phyloP scores from a whole-genome alignment of 1,140 invertebrate genomes.

The Ceratina japonica region DNA sequence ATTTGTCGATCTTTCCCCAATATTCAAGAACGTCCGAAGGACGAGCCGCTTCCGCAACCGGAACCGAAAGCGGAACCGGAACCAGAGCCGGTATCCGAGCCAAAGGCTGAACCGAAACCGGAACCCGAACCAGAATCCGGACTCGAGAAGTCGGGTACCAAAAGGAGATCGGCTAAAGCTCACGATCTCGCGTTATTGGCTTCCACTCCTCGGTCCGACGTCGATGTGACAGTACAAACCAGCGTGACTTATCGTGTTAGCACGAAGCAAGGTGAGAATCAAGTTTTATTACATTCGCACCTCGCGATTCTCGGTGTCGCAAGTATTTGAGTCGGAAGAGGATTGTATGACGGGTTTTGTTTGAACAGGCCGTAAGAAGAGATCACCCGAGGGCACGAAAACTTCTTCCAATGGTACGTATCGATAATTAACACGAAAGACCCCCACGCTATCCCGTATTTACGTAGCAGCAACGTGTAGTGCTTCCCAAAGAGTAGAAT shows the following conservation, averaged over 20 bases:
- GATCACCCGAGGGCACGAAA: conserved; percentile 58
- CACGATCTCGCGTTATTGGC: conserved; percentile 49
- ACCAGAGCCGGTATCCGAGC: conserved; percentile 66
- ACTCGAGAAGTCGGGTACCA: conserved; percentile 71
- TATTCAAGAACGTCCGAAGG: conserved; percentile 77
- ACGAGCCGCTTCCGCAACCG: conserved; percentile 73
- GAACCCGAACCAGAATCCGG: conserved; percentile 64
- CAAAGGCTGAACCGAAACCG: conserved; percentile 68
- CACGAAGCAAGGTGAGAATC: conserved; percentile 79
- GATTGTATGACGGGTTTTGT: conserved; percentile 7
- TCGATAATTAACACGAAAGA: conserved; percentile 25
- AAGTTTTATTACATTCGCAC: neutral
- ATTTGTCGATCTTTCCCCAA: conserved; percentile 89
- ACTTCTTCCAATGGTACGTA: conserved; percentile 53
- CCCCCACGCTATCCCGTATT: conserved; percentile 34
- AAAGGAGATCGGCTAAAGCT: conserved; percentile 73
- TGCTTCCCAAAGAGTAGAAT: conserved; percentile 35
- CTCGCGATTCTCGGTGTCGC: no score
- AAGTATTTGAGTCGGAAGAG: neutral
- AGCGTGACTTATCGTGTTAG: conserved; percentile 87
- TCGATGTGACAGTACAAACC: conserved; percentile 84
- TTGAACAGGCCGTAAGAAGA: conserved; percentile 70
- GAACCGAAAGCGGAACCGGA: conserved; percentile 70
- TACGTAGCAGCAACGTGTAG: conserved; percentile 46
- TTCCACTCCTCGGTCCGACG: conserved; percentile 65